Evolutionary conservation across 2,888 invertebrate genomes (phyloP).

Genomic region (Himalopsyche kuldschensis): DNA sequence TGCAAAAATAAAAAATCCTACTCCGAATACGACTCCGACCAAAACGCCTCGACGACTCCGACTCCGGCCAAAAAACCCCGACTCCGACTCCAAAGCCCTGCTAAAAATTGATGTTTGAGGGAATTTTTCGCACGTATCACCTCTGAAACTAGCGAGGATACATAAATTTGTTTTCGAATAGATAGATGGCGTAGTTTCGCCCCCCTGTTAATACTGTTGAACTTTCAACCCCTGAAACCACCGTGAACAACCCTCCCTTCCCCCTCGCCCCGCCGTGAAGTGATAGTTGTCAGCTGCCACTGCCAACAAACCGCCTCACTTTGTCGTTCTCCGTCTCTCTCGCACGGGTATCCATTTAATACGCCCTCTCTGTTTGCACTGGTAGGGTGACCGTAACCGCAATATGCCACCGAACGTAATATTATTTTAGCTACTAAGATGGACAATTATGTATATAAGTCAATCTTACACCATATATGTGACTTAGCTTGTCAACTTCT

Average conservation of each 20-base stretch:
- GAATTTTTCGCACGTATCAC: no score
- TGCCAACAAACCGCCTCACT: neutral
- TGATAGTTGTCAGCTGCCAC: conserved; percentile 6
- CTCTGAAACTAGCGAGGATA: neutral
- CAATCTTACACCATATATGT: no score
- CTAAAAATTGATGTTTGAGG: no score
- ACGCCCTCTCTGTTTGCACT: neutral
- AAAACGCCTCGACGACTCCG: no score
- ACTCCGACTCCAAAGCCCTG: no score
- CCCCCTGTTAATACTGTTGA: neutral
- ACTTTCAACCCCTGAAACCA: neutral
- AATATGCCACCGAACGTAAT: no score
- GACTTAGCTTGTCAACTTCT: no score
- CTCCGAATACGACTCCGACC: no score
- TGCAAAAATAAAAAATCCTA: no score
- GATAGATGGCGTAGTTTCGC: neutral
- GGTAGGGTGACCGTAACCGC: neutral
- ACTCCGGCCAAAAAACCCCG: no score
- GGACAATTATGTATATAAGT: no score
- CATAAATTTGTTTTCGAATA: neutral
- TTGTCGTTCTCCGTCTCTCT: neutral
- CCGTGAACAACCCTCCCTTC: neutral
- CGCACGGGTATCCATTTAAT: neutral
- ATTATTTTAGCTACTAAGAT: no score
- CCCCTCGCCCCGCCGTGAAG: neutral